Conservation (phyloP, 2,113 vertebrate species). For the Passer montanus region DNA sequence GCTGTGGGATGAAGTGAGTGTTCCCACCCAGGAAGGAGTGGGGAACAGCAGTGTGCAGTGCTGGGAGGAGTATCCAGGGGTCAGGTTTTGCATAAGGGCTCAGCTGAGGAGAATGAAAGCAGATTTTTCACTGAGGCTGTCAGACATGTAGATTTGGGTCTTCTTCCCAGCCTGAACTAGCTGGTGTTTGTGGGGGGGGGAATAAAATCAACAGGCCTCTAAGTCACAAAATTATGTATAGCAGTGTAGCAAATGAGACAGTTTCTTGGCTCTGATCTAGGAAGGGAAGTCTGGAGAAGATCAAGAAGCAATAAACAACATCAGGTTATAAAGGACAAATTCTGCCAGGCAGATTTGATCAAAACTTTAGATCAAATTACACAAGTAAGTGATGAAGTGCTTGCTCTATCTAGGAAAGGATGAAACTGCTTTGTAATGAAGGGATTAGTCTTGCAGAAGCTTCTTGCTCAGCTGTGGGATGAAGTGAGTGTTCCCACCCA, state of each 20-base stretch:
- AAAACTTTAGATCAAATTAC: conserved; percentile 34
- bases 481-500: not conserved
- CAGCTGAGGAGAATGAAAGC: not conserved
- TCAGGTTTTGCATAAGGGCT: not conserved
- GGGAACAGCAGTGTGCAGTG: not conserved
- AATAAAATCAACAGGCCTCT: not conserved
- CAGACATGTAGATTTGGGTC: not conserved
- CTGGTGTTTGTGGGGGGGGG: not conserved
- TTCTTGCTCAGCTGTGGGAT: not conserved
- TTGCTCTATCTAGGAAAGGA: not conserved
- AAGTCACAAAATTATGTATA: not conserved
- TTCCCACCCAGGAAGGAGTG: not conserved
- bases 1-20: not conserved
- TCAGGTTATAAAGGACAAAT: conserved; percentile 4
- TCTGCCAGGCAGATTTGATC: conserved; percentile 13
- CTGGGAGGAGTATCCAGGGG: not conserved
- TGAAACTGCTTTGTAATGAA: not conserved
- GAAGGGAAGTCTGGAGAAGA: conserved; percentile 42
- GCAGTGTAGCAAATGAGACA: not conserved
- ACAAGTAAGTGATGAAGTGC: not conserved
- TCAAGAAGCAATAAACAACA: conserved; percentile 24
- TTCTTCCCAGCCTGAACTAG: not conserved
- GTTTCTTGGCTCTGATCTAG: conserved; percentile 13
- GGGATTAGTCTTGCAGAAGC: not conserved
- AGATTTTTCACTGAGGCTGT: not conserved